Conservation (phyloP, 2,113 vertebrate genomes). For the Oreochromis niloticus region DNA sequence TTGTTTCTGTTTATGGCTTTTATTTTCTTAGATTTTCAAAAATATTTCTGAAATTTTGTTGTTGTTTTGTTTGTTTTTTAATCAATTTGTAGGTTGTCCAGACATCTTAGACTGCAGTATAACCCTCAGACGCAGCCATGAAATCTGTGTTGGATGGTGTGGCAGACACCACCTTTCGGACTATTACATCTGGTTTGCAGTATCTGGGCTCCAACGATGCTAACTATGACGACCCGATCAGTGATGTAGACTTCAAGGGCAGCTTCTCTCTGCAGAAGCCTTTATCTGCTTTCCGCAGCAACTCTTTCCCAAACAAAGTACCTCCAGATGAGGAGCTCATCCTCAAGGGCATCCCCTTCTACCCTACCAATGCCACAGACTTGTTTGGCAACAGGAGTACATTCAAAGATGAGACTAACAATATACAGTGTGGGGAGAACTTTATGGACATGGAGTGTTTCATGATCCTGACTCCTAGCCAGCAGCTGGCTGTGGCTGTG, state of each 20-base stretch:
- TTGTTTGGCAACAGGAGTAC: slow-evolving; percentile 86
- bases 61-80: background rate
- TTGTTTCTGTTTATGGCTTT: background rate
- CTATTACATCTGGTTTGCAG: slow-evolving; percentile 95
- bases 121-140: slow-evolving; percentile 80
- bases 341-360: slow-evolving; percentile 79
- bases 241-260: slow-evolving; percentile 84
- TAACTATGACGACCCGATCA: slow-evolving; percentile 85
- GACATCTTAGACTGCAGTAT: slow-evolving; percentile 41
- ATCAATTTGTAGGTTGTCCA: slow-evolving; percentile 54
- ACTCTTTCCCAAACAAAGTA: slow-evolving; percentile 88
- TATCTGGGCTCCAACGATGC: slow-evolving; percentile 92
- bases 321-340: slow-evolving; percentile 84
- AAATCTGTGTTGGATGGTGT: slow-evolving; percentile 95
- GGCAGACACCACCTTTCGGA: slow-evolving; percentile 96
- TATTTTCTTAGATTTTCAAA: background rate
- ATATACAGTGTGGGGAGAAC: slow-evolving; percentile 94
- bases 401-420: slow-evolving; percentile 83
- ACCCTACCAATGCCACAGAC: slow-evolving; percentile 87
- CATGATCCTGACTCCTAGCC: slow-evolving; percentile 96
- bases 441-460: slow-evolving; percentile 99
- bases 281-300: slow-evolving; percentile 87
- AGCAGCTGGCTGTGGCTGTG: slow-evolving; percentile 93
- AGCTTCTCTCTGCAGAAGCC: slow-evolving; percentile 89
- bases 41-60: slow-evolving; percentile 25